Evolutionary conservation across 2,113 vertebrate species (phyloP), one percentile per base, ranked within the genome.

Genomic region (Sitta europaea): DNA sequence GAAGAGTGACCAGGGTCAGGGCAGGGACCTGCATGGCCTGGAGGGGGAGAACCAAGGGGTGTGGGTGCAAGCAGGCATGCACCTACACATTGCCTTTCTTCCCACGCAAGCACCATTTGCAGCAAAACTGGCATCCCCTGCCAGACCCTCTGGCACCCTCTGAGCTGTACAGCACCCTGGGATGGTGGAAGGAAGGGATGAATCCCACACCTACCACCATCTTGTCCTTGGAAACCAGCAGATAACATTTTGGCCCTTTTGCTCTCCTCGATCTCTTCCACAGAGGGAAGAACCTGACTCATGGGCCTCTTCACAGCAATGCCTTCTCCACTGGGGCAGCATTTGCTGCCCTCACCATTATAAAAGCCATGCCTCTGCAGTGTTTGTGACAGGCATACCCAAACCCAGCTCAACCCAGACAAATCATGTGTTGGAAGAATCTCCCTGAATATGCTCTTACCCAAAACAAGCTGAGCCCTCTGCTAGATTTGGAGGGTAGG

Each of bases 31-130:
- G 2, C 96, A 96, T 96, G 67, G 35, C 75, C 91, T 95, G 86
- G 47, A 88, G 38, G 9, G 7, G 38, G 35, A 92, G 28, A 92
- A 62, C 18, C 6, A 0, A 63, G 36, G 36, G 28, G 5, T 4
- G 3, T 58, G 59, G 42, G 45, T 47, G 12, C 15, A 11, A 40
- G 61, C 38, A 50, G 43, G 33, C 29, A 50, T 1, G 0, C 5
- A 61, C 17, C 22, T n/a, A 8, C 24, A 48, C 0, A 1, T 21
- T 31, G 0, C 31, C 33, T 21, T 74, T 61, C 82, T 62, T 45
- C 48, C 47, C 1, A 0, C 0, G 0, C 29, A 47, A 59, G 38
- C 25, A 61, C 28, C 6, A 1, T 59, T 68, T 1, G 0, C 73
- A 75, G 20, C 21, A 61, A 50, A 63, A 53, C 45, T 51, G 33